phyloP scores from a whole-genome alignment of 2,797 vertebrate species.

The Cyclura pinguis region DNA sequence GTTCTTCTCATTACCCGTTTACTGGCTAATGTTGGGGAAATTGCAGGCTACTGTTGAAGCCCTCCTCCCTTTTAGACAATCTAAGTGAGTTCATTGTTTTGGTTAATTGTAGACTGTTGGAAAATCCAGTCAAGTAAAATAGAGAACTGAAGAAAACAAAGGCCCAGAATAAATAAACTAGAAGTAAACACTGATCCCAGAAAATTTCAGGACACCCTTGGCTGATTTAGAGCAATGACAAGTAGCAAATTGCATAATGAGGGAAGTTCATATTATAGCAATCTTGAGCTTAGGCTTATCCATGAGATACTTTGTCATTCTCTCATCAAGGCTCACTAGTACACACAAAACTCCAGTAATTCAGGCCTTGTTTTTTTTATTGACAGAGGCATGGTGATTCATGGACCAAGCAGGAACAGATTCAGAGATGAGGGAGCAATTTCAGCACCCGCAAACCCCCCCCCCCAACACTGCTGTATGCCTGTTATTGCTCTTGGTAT shows the following conservation, averaged over 20 bases:
- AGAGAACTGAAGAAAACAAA: background rate
- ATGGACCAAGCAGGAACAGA: too few relatives aligned
- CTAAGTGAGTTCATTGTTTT: background rate
- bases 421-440: too few relatives aligned
- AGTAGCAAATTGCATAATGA: background rate
- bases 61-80: background rate
- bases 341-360: background rate
- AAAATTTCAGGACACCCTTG: background rate
- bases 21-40: conserved; percentile 11
- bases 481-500: too few relatives aligned
- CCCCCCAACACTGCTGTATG: too few relatives aligned
- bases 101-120: background rate
- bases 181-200: background rate
- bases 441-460: too few relatives aligned
- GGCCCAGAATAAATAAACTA: background rate
- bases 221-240: background rate
- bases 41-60: background rate
- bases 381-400: too few relatives aligned
- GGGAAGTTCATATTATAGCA: background rate
- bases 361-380: too few relatives aligned
- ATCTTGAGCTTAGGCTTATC: background rate
- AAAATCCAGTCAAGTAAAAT: background rate
- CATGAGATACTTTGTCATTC: background rate
- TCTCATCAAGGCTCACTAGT: background rate
- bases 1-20: background rate